phyloP scores from a whole-genome alignment of 2,113 vertebrate species.

The Ia io region DNA sequence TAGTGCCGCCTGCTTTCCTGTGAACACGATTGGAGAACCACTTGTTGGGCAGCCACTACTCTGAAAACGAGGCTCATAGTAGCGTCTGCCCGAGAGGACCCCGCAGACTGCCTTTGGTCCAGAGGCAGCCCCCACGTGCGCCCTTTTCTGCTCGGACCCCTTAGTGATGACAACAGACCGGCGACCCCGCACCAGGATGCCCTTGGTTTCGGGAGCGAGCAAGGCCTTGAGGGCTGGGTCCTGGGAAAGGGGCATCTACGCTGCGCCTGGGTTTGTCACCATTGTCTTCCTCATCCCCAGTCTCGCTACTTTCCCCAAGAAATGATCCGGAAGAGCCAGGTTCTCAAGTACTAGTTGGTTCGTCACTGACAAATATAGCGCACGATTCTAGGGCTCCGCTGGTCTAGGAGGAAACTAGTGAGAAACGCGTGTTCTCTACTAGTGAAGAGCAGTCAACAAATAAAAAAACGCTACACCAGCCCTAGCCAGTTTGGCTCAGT shows the following conservation, averaged over 20 bases:
- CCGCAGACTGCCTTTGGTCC: fast-evolving
- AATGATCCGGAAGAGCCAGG: not conserved
- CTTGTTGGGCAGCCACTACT: not conserved
- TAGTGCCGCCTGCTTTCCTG: not conserved
- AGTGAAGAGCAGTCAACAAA: not conserved
- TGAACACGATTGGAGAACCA: not conserved
- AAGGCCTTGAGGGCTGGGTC: not conserved
- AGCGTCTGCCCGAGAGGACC: not conserved
- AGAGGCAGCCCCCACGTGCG: not conserved
- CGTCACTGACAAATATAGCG: not conserved
- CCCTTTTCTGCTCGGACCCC: no score
- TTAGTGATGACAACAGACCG: no score
- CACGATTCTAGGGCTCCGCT: not conserved
- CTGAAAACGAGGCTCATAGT: not conserved
- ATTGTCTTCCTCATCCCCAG: not conserved
- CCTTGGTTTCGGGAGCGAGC: not conserved
- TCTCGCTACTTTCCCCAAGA: not conserved
- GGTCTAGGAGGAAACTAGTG: not conserved
- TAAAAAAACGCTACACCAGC: not conserved
- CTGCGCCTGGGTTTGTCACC: fast-evolving
- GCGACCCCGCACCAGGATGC: no score
- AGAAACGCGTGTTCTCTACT: not conserved
- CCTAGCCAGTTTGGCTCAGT: no score
- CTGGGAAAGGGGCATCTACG: fast-evolving
- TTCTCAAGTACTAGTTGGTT: not conserved